These are phyloP conservation scores for Ophioninae sp. DNA, from an alignment of 2,888 invertebrate genomes.

Conservation along the genomic window DNA sequence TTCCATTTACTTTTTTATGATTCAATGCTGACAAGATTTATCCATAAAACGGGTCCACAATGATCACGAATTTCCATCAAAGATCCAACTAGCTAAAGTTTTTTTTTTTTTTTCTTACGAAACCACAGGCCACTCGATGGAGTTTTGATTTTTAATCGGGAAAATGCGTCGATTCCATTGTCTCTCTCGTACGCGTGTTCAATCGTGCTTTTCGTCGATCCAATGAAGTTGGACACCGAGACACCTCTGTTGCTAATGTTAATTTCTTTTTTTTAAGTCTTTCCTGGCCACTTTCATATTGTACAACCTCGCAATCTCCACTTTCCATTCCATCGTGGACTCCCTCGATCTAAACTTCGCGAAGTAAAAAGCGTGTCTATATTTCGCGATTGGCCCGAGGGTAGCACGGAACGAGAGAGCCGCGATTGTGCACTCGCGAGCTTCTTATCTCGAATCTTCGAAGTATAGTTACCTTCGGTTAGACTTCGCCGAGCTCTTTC, in stretches of 20 bases:
- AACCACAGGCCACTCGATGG: not conserved
- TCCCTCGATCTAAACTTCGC: constrained; percentile 48
- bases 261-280: constrained; percentile 19
- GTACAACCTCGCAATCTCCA: constrained; percentile 27
- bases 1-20: constrained; percentile 7
- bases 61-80: constrained; percentile 24
- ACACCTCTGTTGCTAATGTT: constrained; percentile 9
- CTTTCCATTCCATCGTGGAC: constrained; percentile 52
- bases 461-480: constrained; percentile 37
- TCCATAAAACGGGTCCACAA: constrained; percentile 13
- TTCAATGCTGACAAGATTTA: constrained; percentile 33
- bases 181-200: not conserved
- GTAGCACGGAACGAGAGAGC: constrained; percentile 56
- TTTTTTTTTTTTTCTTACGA: not conserved
- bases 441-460: constrained; percentile 64
- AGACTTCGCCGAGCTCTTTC: constrained; percentile 52
- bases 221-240: not conserved
- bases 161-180: not conserved
- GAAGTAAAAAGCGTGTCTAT: constrained; percentile 44
- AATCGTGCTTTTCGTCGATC: not conserved
- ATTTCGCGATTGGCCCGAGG: constrained; percentile 61
- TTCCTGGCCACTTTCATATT: constrained; percentile 30
- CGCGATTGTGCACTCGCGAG: constrained; percentile 63
- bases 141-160: not conserved
- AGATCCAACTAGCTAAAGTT: not conserved